Percentiles rank a stretch among this genome's conserved stretches.
phyloP scores from a whole-genome alignment of 1,140 invertebrate genomes.

The Physella acuta region DNA sequence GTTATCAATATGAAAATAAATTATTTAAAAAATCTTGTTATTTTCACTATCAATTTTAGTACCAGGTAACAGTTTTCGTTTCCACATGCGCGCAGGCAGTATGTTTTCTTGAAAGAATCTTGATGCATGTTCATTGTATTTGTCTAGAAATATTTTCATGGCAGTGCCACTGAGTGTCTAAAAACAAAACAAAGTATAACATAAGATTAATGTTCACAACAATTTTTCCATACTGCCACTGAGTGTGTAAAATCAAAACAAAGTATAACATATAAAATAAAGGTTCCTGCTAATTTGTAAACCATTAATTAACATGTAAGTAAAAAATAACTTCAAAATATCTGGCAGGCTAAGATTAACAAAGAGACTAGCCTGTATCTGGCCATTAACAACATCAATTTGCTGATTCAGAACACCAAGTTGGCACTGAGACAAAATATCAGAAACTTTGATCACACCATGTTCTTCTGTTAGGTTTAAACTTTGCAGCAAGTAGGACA shows the following conservation, averaged over 20 bases:
- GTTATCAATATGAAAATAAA: no score
- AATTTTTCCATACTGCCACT: no score
- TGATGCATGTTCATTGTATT: conserved; percentile 31
- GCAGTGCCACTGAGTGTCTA: conserved; percentile 41
- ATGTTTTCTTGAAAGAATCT: conserved; percentile 45
- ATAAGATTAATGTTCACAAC: no score
- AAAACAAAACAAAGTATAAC: conserved; percentile 26
- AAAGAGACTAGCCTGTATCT: conserved; percentile 41
- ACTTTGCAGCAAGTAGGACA: conserved; percentile 33
- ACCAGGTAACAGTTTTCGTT: conserved; percentile 41
- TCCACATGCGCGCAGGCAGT: conserved; percentile 46
- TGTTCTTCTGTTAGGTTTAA: conserved; percentile 29
- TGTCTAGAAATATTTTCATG: conserved; percentile 46
- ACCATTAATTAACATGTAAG: no score
- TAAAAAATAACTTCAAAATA: no score
- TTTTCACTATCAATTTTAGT: no score
- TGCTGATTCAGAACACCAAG: conserved; percentile 35
- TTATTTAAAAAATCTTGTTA: no score
- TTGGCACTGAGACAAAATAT: conserved; percentile 33
- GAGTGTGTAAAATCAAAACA: no score
- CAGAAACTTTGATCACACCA: conserved; percentile 13
- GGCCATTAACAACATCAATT: conserved; percentile 32
- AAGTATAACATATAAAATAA: no score
- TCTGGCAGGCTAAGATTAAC: no score
- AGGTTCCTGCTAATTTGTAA: no score